Percentiles rank a stretch among this genome's conserved stretches.
phyloP scores from a whole-genome alignment of 2,888 invertebrate genomes.

The Proisotoma minuta region DNA sequence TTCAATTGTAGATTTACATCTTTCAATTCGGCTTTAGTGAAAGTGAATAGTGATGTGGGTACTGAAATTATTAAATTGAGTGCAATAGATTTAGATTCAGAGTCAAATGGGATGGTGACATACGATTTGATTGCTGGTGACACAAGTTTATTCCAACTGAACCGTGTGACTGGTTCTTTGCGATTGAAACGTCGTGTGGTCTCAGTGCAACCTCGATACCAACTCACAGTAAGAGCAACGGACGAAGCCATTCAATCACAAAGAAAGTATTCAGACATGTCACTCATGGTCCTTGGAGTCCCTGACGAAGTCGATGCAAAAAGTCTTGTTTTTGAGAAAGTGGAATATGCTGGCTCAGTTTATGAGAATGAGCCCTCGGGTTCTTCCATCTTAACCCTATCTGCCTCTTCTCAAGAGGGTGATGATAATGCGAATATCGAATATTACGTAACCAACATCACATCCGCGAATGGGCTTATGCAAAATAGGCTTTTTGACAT shows the following conservation, averaged over 20 bases:
- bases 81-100: slow-evolving; percentile 83
- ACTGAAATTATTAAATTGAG: slow-evolving; percentile 70
- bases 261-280: slow-evolving; percentile 78
- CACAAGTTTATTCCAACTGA: slow-evolving; percentile 66
- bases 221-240: slow-evolving; percentile 78
- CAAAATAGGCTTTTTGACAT: slow-evolving; percentile 87
- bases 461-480: slow-evolving; percentile 62
- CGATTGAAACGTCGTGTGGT: slow-evolving; percentile 60
- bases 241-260: slow-evolving; percentile 88
- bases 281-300: slow-evolving; percentile 68
- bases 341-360: slow-evolving; percentile 67
- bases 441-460: slow-evolving; percentile 74
- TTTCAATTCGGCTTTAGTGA: slow-evolving; percentile 83
- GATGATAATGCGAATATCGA: slow-evolving; percentile 69
- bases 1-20: slow-evolving; percentile 63
- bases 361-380: slow-evolving; percentile 85
- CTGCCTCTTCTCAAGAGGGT: slow-evolving; percentile 58
- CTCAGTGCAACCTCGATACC: slow-evolving; percentile 68
- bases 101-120: slow-evolving; percentile 84
- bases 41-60: slow-evolving; percentile 55
- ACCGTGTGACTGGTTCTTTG: slow-evolving; percentile 73
- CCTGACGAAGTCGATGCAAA: slow-evolving; percentile 56
- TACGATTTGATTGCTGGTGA: slow-evolving; percentile 79
- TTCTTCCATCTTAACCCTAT: slow-evolving; percentile 75
- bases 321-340: slow-evolving; percentile 58